A percentile compares a stretch with the other conserved stretches of the same genome.
Evolutionary conservation across 2,888 invertebrate species (phyloP).

Genomic region (Melieria picta): DNA sequence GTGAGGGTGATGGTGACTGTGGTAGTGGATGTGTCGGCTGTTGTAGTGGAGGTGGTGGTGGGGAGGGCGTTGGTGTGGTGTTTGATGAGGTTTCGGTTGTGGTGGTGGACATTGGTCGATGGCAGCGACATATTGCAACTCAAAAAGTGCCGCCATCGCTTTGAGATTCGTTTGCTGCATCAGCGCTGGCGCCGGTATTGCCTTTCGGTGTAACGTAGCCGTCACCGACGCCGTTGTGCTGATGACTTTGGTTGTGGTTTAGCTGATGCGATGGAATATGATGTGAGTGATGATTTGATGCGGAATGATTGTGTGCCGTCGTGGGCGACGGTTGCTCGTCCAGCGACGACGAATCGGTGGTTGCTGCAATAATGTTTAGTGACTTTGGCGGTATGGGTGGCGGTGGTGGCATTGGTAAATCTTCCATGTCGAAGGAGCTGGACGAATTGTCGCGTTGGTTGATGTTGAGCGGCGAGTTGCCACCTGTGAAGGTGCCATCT

Average conservation of each 20-base stretch:
- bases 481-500: slow-evolving; percentile 42
- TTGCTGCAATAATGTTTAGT: slow-evolving; percentile 47
- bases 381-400: slow-evolving; percentile 65
- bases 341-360: slow-evolving; percentile 46
- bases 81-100: slow-evolving; percentile 38
- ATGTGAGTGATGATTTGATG: slow-evolving; percentile 43
- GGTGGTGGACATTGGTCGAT: slow-evolving; percentile 47
- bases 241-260: slow-evolving; percentile 40
- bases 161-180: slow-evolving; percentile 43
- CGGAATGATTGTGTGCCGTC: slow-evolving; percentile 39
- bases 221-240: slow-evolving; percentile 51
- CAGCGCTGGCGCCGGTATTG: slow-evolving; percentile 20
- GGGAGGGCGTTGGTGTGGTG: slow-evolving; percentile 40
- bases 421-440: slow-evolving; percentile 62
- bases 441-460: slow-evolving; percentile 58
- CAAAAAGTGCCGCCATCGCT: slow-evolving; percentile 63
- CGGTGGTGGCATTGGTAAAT: slow-evolving; percentile 63
- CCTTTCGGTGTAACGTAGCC: slow-evolving; percentile 57
- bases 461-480: slow-evolving; percentile 51
- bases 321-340: slow-evolving; percentile 45
- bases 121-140: slow-evolving; percentile 65
- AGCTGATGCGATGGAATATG: slow-evolving; percentile 45
- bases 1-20: slow-evolving; percentile 42
- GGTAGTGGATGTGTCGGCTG: slow-evolving; percentile 49
- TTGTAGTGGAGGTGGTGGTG: slow-evolving; percentile 48